phyloP scores from a whole-genome alignment of 1,140 invertebrate species.

The Trichonephila inaurata region DNA sequence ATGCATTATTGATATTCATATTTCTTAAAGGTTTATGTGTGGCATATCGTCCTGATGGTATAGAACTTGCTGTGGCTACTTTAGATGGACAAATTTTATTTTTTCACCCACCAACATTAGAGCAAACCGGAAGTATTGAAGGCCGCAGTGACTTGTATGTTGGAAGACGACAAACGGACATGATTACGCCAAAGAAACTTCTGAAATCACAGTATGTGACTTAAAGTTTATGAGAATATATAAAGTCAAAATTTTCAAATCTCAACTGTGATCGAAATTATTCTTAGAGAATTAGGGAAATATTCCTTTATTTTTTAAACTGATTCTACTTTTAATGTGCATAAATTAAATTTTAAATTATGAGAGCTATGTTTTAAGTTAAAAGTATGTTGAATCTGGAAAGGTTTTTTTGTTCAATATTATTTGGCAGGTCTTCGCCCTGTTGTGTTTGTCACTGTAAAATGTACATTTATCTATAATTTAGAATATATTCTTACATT shows the following conservation, averaged over 20 bases:
- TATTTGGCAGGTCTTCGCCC: no score
- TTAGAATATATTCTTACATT: no score
- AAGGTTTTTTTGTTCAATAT: no score
- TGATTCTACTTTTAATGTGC: no score
- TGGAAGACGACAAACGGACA: conserved; percentile 90
- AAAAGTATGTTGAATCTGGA: no score
- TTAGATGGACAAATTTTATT: conserved; percentile 93
- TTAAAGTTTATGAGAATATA: background rate
- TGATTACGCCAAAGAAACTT: conserved; percentile 92
- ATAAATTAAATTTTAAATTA: no score
- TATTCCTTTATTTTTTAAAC: no score
- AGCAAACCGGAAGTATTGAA: conserved; percentile 90
- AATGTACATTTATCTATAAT: no score
- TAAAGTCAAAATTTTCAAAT: background rate
- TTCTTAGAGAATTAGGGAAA: no score
- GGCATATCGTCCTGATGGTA: conserved; percentile 92
- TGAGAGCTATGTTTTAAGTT: no score
- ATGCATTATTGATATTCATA: conserved; percentile 26
- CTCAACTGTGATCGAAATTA: background rate
- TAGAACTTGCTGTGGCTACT: conserved; percentile 94
- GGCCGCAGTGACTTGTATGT: conserved; percentile 93
- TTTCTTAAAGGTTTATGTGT: conserved; percentile 85
- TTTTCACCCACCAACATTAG: conserved; percentile 87
- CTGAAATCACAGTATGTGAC: conserved; percentile 82
- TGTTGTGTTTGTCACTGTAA: no score